Evolutionary conservation across 1,140 invertebrate species (phyloP).

Genomic region (Nasonia vitripennis): DNA sequence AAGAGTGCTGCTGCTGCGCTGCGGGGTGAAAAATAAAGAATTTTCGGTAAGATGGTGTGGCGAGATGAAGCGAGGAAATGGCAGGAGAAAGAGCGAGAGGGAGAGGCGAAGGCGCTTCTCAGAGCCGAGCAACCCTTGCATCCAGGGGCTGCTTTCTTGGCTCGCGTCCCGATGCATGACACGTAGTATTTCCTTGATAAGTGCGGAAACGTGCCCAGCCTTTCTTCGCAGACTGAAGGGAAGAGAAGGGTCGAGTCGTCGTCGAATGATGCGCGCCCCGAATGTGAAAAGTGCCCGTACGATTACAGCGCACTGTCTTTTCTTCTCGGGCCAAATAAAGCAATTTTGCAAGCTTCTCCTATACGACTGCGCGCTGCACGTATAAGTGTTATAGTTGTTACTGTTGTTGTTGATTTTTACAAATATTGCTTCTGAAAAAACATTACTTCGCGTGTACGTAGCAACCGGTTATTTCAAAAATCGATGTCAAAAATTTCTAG

Average conservation of each 20-base stretch:
- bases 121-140: conserved; percentile 55
- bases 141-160: conserved; percentile 36
- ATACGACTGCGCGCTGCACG: background rate
- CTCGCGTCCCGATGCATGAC: conserved; percentile 51
- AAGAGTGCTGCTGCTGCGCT: background rate
- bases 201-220: conserved; percentile 50
- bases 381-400: background rate
- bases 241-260: background rate
- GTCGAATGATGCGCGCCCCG: conserved; percentile 46
- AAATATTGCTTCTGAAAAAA: background rate
- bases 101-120: background rate
- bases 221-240: background rate
- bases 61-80: conserved; percentile 29
- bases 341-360: background rate
- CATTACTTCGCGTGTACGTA: background rate
- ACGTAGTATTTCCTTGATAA: conserved; percentile 54
- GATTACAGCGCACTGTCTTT: conserved; percentile 34
- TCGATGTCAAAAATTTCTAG: no score
- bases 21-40: conserved; percentile 14
- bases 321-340: conserved; percentile 20
- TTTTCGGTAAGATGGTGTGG: conserved; percentile 29
- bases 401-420: background rate
- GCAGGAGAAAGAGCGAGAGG: background rate
- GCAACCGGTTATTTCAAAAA: no score
- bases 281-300: conserved; percentile 49